A percentile compares a stretch with the other conserved stretches of the same genome.
phyloP scores from a whole-genome alignment of 30 jellyfish, hydroid and myxozoan species.

The Aurelia sp. region DNA sequence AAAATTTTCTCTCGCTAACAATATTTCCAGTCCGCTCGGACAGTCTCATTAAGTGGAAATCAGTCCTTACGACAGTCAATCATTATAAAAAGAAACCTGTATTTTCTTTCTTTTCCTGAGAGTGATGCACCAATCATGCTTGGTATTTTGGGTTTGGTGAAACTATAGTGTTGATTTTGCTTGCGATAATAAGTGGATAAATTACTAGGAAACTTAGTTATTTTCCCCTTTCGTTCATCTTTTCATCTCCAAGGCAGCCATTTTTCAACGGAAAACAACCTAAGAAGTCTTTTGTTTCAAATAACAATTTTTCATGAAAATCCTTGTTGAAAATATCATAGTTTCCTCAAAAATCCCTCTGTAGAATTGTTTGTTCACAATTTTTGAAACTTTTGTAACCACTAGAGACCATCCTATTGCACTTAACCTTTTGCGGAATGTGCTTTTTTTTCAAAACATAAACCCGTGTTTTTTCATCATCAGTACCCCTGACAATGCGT shows the following conservation, averaged over 20 bases:
- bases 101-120: neutral
- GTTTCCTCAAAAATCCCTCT: too few species aligned
- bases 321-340: too few species aligned
- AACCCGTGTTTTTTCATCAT: conserved; percentile 16
- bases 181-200: neutral
- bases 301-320: too few species aligned
- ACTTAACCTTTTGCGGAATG: neutral
- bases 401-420: neutral
- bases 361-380: too few species aligned
- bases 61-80: too few species aligned
- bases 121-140: conserved; percentile 10
- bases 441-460: neutral
- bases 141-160: conserved; percentile 20
- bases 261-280: neutral
- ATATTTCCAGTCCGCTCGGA: too few species aligned
- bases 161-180: neutral
- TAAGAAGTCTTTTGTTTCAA: too few species aligned
- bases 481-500: too few species aligned
- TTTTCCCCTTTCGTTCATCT: neutral
- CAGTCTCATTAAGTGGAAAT: too few species aligned
- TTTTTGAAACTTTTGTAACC: neutral
- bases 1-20: too few species aligned
- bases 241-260: neutral
- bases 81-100: neutral
- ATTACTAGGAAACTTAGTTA: neutral